A percentile compares a stretch with the other conserved stretches of the same genome.
These are phyloP conservation scores for Blomia tropicalis DNA, from an alignment of 2,888 invertebrate genomes.

Conservation along the genomic window DNA sequence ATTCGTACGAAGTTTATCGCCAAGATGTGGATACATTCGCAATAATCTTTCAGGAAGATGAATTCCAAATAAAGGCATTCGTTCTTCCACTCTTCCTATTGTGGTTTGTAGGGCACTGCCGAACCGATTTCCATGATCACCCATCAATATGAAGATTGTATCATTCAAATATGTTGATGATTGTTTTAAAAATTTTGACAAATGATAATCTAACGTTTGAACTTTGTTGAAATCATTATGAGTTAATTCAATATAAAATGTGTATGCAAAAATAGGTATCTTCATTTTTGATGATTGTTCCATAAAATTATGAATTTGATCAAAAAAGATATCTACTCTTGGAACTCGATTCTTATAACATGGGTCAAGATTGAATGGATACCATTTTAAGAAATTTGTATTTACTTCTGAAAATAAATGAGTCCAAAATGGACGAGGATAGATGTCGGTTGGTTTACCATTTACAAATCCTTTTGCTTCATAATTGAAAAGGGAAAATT, in stretches of 20 bases:
- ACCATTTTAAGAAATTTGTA: background rate
- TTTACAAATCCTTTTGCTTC: slow-evolving; percentile 54
- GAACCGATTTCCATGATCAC: slow-evolving; percentile 37
- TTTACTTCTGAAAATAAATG: slow-evolving; percentile 19
- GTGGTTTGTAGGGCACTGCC: slow-evolving; percentile 34
- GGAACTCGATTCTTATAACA: slow-evolving; percentile 20
- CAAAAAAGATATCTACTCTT: slow-evolving; percentile 20
- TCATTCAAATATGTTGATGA: slow-evolving; percentile 10
- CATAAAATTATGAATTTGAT: slow-evolving; percentile 20
- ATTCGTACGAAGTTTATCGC: slow-evolving; percentile 17
- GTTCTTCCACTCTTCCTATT: slow-evolving; percentile 37
- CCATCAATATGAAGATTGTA: slow-evolving; percentile 23
- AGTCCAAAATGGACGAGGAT: slow-evolving; percentile 54
- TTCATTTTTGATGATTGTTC: background rate
- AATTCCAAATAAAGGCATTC: slow-evolving; percentile 35
- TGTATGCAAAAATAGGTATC: slow-evolving; percentile 20
- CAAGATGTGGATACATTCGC: slow-evolving; percentile 15
- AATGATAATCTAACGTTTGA: slow-evolving; percentile 20
- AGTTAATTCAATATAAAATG: slow-evolving; percentile 25
- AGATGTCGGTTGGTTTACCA: slow-evolving; percentile 75
- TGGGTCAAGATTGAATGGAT: slow-evolving; percentile 17
- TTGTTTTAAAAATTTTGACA: slow-evolving; percentile 22
- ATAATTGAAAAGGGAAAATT: slow-evolving; percentile 64
- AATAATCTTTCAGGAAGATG: slow-evolving; percentile 20
- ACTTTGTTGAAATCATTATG: slow-evolving; percentile 26